Base-by-base conservation (phyloP, 2,888 invertebrate genomes). In the Mesorhabditis belari region DNA sequence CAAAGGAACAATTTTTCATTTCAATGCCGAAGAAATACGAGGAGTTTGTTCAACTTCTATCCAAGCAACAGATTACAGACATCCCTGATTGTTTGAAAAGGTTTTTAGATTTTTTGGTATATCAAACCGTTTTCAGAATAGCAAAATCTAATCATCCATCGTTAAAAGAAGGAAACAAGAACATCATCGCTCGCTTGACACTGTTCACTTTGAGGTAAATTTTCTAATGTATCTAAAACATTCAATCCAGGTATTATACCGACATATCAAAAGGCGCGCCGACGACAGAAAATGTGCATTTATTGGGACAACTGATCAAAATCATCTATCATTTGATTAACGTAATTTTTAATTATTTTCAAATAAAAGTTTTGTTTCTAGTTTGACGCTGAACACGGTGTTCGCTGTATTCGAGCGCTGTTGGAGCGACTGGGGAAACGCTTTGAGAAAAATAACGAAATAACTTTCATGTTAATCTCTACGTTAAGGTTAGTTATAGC, bases 61-160 rank as follows among this genome's bases (percentile, higher is more conserved):
- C 65, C 21, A 59, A 61, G 25, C 61, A 70, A 49, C n/a, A 27
- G 12, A 17, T n/a, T 17, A 44, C 12, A 44, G n/a, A 17, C 17
- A 44, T 44, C n/a, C n/a, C 44, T 29, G 35, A 25, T 54, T 54
- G 25, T 12, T 23, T 25, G 54, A n/a, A 54, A 55, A 24, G 12
- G 23, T 4, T 9, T 29, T 6, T 26, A 27, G 4, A 4, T 26
- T 5, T 26, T 55, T n/a, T 4, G 25, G 27, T 5, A 12, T 29
- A 29, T 17, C 6, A 5, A 29, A n/a, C 28, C 9, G 80, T 93
- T 54, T 88, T 89, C 77, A 87, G 90, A 75, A 87, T 94, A 70
- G 88, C 92, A 21, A 91, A 91, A 83, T 90, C 89, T 76, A 89
- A 91, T 83, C 90, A 92, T 82, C 90, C 90, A 2, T 88, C 90